Conservation (phyloP, 2,113 vertebrate genomes). For the Gambusia holbrooki region DNA sequence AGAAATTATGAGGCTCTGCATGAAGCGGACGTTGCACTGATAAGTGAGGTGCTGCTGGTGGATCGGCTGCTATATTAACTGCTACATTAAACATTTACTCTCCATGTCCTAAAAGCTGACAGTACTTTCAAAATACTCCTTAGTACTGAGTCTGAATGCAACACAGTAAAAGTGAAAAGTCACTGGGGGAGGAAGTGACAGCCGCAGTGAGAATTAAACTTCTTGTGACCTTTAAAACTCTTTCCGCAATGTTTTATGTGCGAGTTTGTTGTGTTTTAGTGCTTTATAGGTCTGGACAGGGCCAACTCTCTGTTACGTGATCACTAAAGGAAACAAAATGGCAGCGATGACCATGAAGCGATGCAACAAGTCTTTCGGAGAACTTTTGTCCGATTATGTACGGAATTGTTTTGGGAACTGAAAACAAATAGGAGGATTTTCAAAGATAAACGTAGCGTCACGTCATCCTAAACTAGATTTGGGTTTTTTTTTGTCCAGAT, state of each 20-base stretch:
- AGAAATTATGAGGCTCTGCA: not conserved
- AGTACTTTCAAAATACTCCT: not conserved
- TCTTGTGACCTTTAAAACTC: too few relatives aligned
- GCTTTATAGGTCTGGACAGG: not conserved
- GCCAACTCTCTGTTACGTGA: too few relatives aligned
- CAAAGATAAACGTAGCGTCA: too few relatives aligned
- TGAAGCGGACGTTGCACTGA: not conserved
- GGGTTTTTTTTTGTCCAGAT: too few relatives aligned
- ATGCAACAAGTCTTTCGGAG: too few relatives aligned
- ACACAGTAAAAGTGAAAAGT: not conserved
- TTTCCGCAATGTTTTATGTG: not conserved
- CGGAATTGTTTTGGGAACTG: too few relatives aligned
- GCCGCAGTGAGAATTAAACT: too few relatives aligned
- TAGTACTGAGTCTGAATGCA: not conserved
- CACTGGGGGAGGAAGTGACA: not conserved
- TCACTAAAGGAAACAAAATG: too few relatives aligned
- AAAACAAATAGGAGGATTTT: too few relatives aligned
- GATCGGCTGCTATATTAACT: slow-evolving; percentile 32
- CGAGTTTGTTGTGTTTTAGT: not conserved
- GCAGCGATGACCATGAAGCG: too few relatives aligned
- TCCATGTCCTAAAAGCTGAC: slow-evolving; percentile 12
- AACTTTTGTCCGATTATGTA: too few relatives aligned
- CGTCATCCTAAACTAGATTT: too few relatives aligned
- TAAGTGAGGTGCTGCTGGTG: slow-evolving; percentile 52
- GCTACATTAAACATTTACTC: slow-evolving; percentile 20